phyloP scores from a whole-genome alignment of 1,140 invertebrate species.

The Panagrolaimus sp. region DNA sequence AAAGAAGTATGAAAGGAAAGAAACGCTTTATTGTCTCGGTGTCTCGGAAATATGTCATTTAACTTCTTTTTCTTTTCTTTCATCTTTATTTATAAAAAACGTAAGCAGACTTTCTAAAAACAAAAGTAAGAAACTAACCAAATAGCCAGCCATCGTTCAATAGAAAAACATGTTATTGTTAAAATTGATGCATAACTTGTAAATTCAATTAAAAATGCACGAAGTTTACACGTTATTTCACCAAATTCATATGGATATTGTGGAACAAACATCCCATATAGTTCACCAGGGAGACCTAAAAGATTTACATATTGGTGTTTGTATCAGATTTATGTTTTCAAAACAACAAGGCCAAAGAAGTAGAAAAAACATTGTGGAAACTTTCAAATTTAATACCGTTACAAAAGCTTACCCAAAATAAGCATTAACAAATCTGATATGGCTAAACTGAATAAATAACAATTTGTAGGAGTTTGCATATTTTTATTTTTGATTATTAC shows the following conservation, averaged over 20 bases:
- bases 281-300: conserved; percentile 52
- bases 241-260: conserved; percentile 50
- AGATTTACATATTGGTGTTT: neutral
- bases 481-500: conserved; percentile 82
- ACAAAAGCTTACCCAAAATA: conserved; percentile 59
- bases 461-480: conserved; percentile 85
- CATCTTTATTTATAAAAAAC: neutral
- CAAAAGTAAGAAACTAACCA: conserved; percentile 37
- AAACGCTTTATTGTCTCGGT: too few species aligned
- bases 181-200: conserved; percentile 74
- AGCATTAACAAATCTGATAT: conserved; percentile 83
- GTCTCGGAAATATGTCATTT: neutral
- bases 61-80: neutral
- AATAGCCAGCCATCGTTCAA: conserved; percentile 70
- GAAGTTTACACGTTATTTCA: conserved; percentile 49
- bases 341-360: too few species aligned
- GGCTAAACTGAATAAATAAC: conserved; percentile 83
- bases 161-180: conserved; percentile 84
- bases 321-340: too few species aligned
- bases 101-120: neutral
- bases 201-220: conserved; percentile 56
- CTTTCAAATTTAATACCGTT: too few species aligned
- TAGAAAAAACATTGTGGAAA: too few species aligned
- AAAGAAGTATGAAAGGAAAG: too few species aligned
- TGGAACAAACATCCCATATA: conserved; percentile 46